Conservation (phyloP, 2,888 invertebrate genomes). For the Antitype chi region DNA sequence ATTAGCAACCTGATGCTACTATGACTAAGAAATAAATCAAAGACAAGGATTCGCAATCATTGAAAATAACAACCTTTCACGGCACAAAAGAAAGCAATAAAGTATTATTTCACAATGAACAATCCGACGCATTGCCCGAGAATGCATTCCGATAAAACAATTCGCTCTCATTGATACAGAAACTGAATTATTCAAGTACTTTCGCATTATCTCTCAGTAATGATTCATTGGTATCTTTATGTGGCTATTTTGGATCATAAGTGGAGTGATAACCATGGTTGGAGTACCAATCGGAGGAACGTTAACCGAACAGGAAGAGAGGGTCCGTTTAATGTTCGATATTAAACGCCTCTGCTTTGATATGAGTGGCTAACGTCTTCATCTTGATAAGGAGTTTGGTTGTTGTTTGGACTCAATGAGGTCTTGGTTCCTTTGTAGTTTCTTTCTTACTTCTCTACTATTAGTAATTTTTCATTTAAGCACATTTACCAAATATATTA, state of each 20-base stretch:
- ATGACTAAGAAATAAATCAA: slow-evolving; percentile 1
- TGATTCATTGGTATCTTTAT: slow-evolving; percentile 78
- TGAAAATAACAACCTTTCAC: slow-evolving; percentile 31
- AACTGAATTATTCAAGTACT: slow-evolving; percentile 66
- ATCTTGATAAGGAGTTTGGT: slow-evolving; percentile 58
- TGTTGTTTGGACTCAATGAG: slow-evolving; percentile 29
- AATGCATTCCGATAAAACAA: slow-evolving; percentile 63
- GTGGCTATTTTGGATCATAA: slow-evolving; percentile 82
- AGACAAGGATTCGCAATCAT: slow-evolving; percentile 24
- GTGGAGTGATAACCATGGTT: slow-evolving; percentile 81
- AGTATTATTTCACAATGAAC: slow-evolving; percentile 48
- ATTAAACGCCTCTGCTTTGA: slow-evolving; percentile 63
- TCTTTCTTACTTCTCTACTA: slow-evolving; percentile 4
- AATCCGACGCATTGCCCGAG: slow-evolving; percentile 52
- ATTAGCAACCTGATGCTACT: slow-evolving; percentile 1
- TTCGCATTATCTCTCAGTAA: slow-evolving; percentile 72
- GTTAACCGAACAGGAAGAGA: slow-evolving; percentile 74
- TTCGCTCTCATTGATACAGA: slow-evolving; percentile 62
- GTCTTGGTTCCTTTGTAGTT: slow-evolving; percentile 27
- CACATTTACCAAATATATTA: not conserved
- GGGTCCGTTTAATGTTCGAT: slow-evolving; percentile 66
- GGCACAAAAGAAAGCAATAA: slow-evolving; percentile 36
- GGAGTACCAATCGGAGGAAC: slow-evolving; percentile 78
- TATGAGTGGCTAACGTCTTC: slow-evolving; percentile 61
- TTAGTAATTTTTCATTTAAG: not conserved